phyloP scores from a whole-genome alignment of 2,113 vertebrate genomes.

The Melanotaenia duboulayi region DNA sequence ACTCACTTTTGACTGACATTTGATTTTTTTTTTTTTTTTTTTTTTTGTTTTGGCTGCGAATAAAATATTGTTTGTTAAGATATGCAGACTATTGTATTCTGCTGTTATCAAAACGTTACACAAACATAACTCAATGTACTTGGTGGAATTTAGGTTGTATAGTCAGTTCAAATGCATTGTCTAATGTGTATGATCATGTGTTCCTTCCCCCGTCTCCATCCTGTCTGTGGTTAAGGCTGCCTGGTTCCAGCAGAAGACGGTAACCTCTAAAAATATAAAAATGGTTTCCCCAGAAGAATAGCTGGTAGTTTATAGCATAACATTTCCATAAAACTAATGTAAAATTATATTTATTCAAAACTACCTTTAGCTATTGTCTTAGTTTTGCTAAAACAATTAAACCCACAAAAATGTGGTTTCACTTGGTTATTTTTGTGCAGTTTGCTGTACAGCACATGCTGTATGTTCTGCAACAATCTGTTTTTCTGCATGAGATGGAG shows the following conservation, averaged over 20 bases:
- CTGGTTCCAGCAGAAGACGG: not conserved
- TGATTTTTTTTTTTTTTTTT: too few species aligned
- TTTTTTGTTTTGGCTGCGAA: too few species aligned
- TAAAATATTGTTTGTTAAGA: too few species aligned
- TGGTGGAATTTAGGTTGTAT: too few species aligned
- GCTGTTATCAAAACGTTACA: too few species aligned
- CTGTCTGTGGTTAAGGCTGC: not conserved
- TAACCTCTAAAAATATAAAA: not conserved
- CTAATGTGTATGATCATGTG: not conserved
- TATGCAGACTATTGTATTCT: too few species aligned
- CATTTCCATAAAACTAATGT: not conserved
- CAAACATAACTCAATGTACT: too few species aligned
- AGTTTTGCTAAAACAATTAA: too few species aligned
- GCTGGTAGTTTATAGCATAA: not conserved
- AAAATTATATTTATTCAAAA: not conserved
- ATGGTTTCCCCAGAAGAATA: not conserved
- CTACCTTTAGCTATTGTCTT: not conserved
- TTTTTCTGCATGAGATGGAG: not conserved
- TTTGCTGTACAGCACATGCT: too few species aligned
- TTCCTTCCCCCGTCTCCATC: not conserved
- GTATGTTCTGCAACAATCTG: not conserved
- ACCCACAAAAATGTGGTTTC: too few species aligned
- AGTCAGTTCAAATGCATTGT: not conserved
- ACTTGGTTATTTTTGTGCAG: too few species aligned
- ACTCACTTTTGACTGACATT: too few species aligned